These are phyloP conservation scores for Alentia gelatinosa DNA, from an alignment of 2,888 invertebrate genomes.

Conservation along the genomic window DNA sequence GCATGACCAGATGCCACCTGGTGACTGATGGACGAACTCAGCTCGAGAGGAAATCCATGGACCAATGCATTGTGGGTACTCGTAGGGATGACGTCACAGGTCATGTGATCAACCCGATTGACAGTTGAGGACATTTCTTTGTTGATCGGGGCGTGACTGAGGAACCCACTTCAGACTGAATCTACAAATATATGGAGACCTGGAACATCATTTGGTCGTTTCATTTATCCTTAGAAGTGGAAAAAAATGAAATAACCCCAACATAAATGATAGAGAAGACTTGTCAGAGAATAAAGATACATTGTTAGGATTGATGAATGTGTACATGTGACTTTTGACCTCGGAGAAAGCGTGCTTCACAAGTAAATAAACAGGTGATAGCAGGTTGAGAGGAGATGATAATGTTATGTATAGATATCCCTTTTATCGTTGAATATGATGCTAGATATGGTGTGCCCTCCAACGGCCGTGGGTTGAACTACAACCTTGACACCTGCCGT, in stretches of 20 bases:
- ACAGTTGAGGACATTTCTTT: neutral
- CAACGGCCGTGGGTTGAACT: neutral
- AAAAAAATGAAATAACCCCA: neutral
- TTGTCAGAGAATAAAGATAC: neutral
- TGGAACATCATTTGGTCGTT: neutral
- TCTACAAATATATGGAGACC: too few species aligned
- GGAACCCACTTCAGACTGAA: too few species aligned
- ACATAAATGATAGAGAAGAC: neutral
- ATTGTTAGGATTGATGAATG: too few species aligned
- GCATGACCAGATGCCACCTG: neutral
- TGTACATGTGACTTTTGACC: too few species aligned
- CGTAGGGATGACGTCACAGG: conserved; percentile 38
- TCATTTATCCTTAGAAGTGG: neutral
- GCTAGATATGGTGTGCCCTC: neutral
- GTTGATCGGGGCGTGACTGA: too few species aligned
- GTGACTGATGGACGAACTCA: neutral
- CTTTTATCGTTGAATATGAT: too few species aligned
- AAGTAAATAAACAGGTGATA: too few species aligned
- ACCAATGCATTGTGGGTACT: conserved; percentile 49
- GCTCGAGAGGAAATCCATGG: conserved; percentile 37
- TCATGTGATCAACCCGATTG: neutral
- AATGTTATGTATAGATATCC: too few species aligned
- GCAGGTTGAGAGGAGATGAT: too few species aligned
- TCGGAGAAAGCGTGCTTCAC: too few species aligned
- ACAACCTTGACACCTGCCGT: neutral